phyloP scores from a whole-genome alignment of 2,113 vertebrate species.

The Pica pica region DNA sequence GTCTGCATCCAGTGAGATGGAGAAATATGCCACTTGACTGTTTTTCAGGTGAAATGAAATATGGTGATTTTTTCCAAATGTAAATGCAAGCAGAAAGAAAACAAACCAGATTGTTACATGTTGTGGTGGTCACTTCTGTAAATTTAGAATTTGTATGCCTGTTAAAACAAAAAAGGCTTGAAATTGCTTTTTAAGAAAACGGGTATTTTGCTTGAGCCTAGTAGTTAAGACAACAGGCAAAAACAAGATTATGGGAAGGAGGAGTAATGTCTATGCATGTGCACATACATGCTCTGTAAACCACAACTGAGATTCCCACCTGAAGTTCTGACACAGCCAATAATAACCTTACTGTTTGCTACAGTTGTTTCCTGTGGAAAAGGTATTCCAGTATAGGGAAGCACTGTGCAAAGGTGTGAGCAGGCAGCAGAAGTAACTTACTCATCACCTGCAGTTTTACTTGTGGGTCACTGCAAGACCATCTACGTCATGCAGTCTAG shows the following conservation, averaged over 20 bases:
- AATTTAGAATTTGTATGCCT: background rate
- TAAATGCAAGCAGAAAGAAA: background rate
- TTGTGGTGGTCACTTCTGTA: background rate
- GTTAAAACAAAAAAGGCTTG: background rate
- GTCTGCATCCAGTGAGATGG: background rate
- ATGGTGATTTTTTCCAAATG: background rate
- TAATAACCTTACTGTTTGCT: background rate
- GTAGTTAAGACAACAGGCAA: background rate
- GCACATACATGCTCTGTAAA: background rate
- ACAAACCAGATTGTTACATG: background rate
- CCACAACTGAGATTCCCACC: background rate
- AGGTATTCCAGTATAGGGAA: background rate
- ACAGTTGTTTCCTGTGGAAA: background rate
- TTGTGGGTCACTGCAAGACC: background rate
- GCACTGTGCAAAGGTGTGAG: background rate
- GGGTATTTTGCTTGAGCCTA: background rate
- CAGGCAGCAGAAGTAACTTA: background rate
- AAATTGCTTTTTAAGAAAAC: background rate
- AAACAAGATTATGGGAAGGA: background rate
- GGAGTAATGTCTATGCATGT: background rate
- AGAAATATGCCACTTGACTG: background rate
- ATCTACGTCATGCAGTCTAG: background rate
- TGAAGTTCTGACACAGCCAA: background rate
- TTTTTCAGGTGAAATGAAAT: background rate
- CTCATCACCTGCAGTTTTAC: background rate